A percentile compares a stretch with the other conserved stretches of the same genome.
These are phyloP conservation scores for Scortum barcoo DNA, from an alignment of 2,113 vertebrate species.

Conservation along the genomic window DNA sequence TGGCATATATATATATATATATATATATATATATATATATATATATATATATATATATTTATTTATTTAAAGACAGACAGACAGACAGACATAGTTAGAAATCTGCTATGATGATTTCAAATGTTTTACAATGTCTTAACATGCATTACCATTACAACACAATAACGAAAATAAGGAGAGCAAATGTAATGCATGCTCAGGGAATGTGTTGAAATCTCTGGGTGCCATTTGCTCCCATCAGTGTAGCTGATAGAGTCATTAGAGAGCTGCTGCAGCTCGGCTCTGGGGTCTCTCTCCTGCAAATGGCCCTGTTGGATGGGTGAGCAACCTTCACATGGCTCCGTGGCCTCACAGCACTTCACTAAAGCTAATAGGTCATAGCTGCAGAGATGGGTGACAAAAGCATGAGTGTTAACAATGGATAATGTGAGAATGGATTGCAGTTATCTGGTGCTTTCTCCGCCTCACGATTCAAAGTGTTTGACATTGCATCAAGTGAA, in stretches of 20 bases:
- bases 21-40: too few relatives aligned
- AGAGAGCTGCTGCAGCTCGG: slow-evolving; percentile 61
- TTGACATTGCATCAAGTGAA: slow-evolving; percentile 62
- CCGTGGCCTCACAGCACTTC: slow-evolving; percentile 68
- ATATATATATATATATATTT: too few relatives aligned
- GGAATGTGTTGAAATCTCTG: slow-evolving; percentile 72
- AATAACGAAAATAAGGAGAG: slow-evolving; percentile 67
- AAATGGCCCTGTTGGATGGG: slow-evolving; percentile 77
- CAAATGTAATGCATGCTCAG: slow-evolving; percentile 71
- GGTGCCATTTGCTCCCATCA: slow-evolving; percentile 81
- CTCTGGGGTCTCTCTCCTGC: slow-evolving; percentile 66
- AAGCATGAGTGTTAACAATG: slow-evolving; percentile 68
- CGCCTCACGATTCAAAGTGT: slow-evolving; percentile 47
- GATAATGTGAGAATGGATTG: slow-evolving; percentile 67
- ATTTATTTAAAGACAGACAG: too few relatives aligned
- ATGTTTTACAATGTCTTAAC: slow-evolving; percentile 48
- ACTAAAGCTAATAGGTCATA: slow-evolving; percentile 77
- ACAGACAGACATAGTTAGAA: too few relatives aligned
- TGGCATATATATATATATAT: too few relatives aligned
- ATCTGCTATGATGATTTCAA: slow-evolving; percentile 17
- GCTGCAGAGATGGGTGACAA: slow-evolving; percentile 68
- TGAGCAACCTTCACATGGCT: slow-evolving; percentile 72
- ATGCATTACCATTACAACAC: slow-evolving; percentile 58
- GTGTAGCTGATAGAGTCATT: slow-evolving; percentile 81
- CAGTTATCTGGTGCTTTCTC: slow-evolving; percentile 54